Evolutionary conservation across 1,140 invertebrate genomes (phyloP).

Genomic region (Gryon sp.): DNA sequence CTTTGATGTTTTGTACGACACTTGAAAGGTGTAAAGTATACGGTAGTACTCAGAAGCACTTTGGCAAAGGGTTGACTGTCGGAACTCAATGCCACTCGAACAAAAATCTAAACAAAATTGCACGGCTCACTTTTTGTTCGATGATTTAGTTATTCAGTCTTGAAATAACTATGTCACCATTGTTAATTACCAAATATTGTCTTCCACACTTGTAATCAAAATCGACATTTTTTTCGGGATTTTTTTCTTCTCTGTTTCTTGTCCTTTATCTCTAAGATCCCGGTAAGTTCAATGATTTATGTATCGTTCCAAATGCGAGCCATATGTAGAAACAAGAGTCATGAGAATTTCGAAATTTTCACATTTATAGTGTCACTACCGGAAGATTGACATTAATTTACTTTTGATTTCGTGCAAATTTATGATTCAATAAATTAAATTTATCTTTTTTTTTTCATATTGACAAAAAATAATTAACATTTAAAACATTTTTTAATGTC

Average conservation of each 20-base stretch:
- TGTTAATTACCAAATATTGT: neutral
- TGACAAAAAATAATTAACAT: too few species aligned
- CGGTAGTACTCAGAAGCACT: constrained; percentile 23
- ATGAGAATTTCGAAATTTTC: constrained; percentile 20
- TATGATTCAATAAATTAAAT: too few species aligned
- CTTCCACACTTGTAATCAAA: neutral
- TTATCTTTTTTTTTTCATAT: too few species aligned
- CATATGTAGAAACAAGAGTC: constrained; percentile 9
- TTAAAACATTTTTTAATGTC: too few species aligned
- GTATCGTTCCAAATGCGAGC: constrained; percentile 19
- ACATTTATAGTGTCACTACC: too few species aligned
- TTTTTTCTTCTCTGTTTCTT: too few species aligned
- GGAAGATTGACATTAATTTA: too few species aligned
- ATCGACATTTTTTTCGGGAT: neutral
- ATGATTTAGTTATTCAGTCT: too few species aligned
- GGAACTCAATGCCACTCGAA: neutral
- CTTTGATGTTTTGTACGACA: constrained; percentile 30
- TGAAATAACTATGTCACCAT: too few species aligned
- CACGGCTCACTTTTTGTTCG: constrained; percentile 9
- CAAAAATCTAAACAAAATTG: constrained; percentile 42
- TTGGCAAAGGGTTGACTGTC: constrained; percentile 27
- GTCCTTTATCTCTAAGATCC: neutral
- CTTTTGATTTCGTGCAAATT: constrained; percentile 28
- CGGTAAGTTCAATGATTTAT: constrained; percentile 22
- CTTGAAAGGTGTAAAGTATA: constrained; percentile 42